These are phyloP conservation scores for Drosophila cognata DNA, from an alignment of 2,888 invertebrate species.

Conservation along the genomic window DNA sequence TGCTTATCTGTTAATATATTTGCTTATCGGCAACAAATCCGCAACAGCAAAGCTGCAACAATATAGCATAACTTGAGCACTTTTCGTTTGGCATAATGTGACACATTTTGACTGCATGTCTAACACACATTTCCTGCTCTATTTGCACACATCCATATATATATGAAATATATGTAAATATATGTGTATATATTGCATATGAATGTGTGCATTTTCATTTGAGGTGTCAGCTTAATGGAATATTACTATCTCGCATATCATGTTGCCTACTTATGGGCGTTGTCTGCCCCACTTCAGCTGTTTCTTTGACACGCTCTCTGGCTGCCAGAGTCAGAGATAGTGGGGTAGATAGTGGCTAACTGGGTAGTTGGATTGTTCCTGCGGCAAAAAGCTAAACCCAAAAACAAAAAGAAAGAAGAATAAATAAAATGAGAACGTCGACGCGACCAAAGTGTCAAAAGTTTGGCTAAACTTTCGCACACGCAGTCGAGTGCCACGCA, in stretches of 20 bases:
- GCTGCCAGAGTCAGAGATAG: no score
- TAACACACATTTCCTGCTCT: constrained; percentile 5
- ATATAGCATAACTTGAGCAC: neutral
- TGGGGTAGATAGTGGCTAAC: neutral
- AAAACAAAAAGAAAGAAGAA: neutral
- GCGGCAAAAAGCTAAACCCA: constrained; percentile 32
- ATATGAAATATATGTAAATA: neutral
- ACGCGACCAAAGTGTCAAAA: constrained; percentile 69
- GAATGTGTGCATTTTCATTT: constrained; percentile 2
- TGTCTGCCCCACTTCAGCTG: constrained; percentile 6
- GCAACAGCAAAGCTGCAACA: neutral
- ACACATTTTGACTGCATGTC: constrained; percentile 9
- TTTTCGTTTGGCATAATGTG: constrained; percentile 1
- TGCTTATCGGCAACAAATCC: neutral
- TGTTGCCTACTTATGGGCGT: constrained; percentile 61
- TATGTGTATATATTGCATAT: neutral
- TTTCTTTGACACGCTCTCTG: constrained; percentile 3
- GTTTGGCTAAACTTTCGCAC: constrained; percentile 74
- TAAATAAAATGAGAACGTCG: constrained; percentile 33
- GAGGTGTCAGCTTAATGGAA: constrained; percentile 23
- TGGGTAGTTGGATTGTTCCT: constrained; percentile 10
- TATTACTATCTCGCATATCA: neutral
- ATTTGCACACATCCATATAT: neutral
- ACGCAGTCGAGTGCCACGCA: constrained; percentile 34
- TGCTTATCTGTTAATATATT: neutral